Evolutionary conservation across 1,140 invertebrate genomes (phyloP).

Genomic region (Ditylenchus dipsaci): DNA sequence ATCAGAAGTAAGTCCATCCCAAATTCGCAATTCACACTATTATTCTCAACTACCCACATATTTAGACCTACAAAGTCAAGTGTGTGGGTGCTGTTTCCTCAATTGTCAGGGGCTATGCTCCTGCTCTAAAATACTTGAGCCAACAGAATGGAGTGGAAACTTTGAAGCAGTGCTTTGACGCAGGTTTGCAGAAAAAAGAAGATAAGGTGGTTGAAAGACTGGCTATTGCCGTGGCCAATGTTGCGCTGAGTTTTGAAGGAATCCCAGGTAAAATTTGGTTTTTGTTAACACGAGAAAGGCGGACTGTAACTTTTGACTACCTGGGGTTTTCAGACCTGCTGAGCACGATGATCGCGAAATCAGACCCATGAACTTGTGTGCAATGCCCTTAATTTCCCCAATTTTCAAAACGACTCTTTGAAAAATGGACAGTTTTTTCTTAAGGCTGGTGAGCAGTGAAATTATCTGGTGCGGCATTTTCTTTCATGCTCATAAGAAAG

Average conservation of each 20-base stretch:
- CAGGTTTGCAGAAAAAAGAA: conserved; percentile 6
- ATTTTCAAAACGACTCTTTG: too few species aligned
- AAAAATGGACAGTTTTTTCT: too few species aligned
- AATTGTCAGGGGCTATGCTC: conserved; percentile 23
- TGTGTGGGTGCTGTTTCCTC: conserved; percentile 20
- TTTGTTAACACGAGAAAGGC: too few species aligned
- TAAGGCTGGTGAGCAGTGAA: too few species aligned
- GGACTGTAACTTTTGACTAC: too few species aligned
- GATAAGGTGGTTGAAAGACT: conserved; percentile 13
- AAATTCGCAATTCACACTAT: background rate
- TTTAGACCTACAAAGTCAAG: conserved; percentile 16
- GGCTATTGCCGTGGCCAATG: conserved; percentile 12
- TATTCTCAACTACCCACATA: background rate
- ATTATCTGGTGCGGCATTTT: too few species aligned
- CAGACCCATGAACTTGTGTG: too few species aligned
- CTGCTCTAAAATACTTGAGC: conserved; percentile 19
- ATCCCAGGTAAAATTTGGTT: background rate
- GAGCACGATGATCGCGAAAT: too few species aligned
- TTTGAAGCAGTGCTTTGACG: conserved; percentile 9
- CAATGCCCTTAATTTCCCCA: too few species aligned
- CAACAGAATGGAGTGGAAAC: conserved; percentile 16
- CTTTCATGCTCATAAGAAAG: too few species aligned
- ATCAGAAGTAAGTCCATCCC: conserved; percentile 1
- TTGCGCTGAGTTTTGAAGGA: conserved; percentile 3
- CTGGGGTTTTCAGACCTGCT: too few species aligned